Conservation (phyloP, 2,888 invertebrate species). For the Latheticus oryzae region DNA sequence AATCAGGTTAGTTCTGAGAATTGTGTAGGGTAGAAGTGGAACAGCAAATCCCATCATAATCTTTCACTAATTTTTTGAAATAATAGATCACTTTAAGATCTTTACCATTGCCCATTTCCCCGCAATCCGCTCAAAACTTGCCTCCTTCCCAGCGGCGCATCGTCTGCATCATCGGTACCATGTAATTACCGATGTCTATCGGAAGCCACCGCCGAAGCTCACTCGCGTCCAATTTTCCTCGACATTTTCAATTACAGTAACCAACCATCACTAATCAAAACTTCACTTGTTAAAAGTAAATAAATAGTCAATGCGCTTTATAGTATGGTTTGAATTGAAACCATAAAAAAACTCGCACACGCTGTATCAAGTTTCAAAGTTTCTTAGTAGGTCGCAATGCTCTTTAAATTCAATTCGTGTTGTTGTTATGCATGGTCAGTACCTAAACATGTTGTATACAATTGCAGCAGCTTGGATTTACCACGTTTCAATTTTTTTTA, state of each 20-base stretch:
- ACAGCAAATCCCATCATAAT: no score
- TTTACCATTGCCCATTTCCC: no score
- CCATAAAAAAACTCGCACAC: slow-evolving; percentile 16
- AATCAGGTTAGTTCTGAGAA: no score
- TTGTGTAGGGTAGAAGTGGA: no score
- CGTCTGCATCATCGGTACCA: slow-evolving; percentile 45
- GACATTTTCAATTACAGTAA: slow-evolving; percentile 31
- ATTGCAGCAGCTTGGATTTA: no score
- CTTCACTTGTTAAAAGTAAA: slow-evolving; percentile 30
- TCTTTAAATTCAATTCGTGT: slow-evolving; percentile 52
- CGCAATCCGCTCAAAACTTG: slow-evolving; percentile 44
- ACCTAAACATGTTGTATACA: slow-evolving; percentile 50
- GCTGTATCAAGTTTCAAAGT: slow-evolving; percentile 17
- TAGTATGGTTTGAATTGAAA: slow-evolving; percentile 18
- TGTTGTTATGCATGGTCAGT: slow-evolving; percentile 48
- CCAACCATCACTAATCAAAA: slow-evolving; percentile 18
- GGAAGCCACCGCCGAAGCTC: slow-evolving; percentile 44
- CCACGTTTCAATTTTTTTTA: no score
- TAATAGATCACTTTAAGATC: no score
- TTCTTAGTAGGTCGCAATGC: slow-evolving; percentile 47
- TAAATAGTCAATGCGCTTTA: slow-evolving; percentile 17
- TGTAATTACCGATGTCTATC: slow-evolving; percentile 49
- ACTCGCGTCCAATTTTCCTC: slow-evolving; percentile 29
- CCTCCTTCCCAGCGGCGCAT: slow-evolving; percentile 39
- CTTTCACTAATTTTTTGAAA: no score